Conservation (phyloP, 2,113 vertebrate species). For the Okapia johnstoni region DNA sequence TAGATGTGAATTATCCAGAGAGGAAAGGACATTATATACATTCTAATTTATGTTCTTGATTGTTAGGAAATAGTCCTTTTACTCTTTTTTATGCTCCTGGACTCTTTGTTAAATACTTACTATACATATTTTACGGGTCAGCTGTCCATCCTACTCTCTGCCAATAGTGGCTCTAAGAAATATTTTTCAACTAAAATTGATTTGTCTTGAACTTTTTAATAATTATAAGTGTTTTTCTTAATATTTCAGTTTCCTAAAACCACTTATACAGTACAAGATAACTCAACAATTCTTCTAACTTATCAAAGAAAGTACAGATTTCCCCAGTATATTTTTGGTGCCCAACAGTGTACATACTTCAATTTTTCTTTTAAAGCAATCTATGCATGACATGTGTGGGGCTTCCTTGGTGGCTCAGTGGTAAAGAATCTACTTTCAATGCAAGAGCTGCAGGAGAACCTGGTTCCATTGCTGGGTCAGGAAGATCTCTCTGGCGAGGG, state of each 20-base stretch:
- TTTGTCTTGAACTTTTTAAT: background rate
- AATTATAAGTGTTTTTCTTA: background rate
- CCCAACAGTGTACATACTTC: background rate
- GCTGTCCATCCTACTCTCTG: accelerated
- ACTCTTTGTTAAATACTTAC: background rate
- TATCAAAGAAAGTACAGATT: background rate
- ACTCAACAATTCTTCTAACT: background rate
- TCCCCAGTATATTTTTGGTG: background rate
- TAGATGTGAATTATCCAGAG: background rate
- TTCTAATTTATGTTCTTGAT: background rate
- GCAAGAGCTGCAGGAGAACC: background rate
- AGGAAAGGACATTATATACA: background rate
- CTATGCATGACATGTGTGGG: background rate
- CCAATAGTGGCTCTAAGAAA: background rate
- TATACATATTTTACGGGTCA: background rate
- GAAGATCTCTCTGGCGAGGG: accelerated
- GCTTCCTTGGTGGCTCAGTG: background rate
- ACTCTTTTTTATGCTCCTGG: background rate
- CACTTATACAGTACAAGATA: background rate
- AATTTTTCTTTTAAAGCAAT: background rate
- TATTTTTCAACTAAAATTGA: background rate
- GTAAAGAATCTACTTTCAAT: background rate
- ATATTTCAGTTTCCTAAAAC: background rate
- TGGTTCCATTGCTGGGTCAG: background rate
- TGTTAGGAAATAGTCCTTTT: background rate